Base-by-base conservation (phyloP, 1,140 invertebrate species). In the Eupristina koningsbergeri region DNA sequence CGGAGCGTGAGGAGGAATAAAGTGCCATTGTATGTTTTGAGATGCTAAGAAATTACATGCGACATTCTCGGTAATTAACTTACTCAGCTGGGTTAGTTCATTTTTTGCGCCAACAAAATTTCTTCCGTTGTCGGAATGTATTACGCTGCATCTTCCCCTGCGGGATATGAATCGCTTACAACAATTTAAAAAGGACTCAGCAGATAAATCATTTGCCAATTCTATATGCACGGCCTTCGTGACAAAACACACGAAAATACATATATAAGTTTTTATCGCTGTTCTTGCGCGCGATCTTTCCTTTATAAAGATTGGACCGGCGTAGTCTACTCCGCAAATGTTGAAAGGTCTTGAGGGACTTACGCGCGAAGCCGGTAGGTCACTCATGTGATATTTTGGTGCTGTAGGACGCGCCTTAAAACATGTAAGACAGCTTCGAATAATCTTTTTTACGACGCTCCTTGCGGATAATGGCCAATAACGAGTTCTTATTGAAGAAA, bases 1-100 rank as follows among this genome's bases (percentile, higher is more conserved):
- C 9, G 87, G 87, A 34, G 87, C 64, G 85, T 41, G 67, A n/a
- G 61, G 8, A 15, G 90, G 90, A n/a, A n/a, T n/a, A n/a, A n/a
- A n/a, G n/a, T n/a, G n/a, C n/a, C n/a, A n/a, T n/a, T n/a, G n/a
- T n/a, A n/a, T n/a, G n/a, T n/a, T n/a, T n/a, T n/a, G n/a, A n/a
- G n/a, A n/a, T n/a, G n/a, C n/a, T n/a, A n/a, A 26, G 88, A 87
- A 22, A 81, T 89, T 74, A 90, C 90, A 36, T 86, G 36, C 75
- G 47, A 77, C 7, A 5, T 45, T 11, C 17, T n/a, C 31, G 8
- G 17, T 34, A 6, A 67, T 34, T 31, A 80, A 34, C 8, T 53
- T 17, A 31, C 50, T 34, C 6, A 80, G 15, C 53, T 69, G 39
- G 1, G 26, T 41, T 31, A 80, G 26, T 19, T 81, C 50, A 78